These are phyloP conservation scores for Mylabris phalerata DNA, from an alignment of 1,140 invertebrate species.

Conservation along the genomic window DNA sequence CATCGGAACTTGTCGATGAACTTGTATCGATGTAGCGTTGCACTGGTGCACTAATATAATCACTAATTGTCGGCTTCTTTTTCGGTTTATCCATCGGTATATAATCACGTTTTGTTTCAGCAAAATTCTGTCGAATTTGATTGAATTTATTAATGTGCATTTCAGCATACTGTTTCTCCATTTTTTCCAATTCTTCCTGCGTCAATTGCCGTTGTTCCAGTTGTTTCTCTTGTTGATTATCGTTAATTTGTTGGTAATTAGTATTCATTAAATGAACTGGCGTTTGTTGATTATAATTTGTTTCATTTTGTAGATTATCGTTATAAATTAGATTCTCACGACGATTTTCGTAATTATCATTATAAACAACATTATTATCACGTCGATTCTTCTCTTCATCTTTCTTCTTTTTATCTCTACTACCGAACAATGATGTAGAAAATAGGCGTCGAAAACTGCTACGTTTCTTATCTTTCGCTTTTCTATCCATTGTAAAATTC, in stretches of 20 bases:
- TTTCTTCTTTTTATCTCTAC: constrained; percentile 37
- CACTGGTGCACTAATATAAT: constrained; percentile 27
- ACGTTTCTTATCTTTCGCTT: constrained; percentile 35
- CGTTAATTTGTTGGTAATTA: constrained; percentile 6
- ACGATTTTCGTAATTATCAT: not conserved
- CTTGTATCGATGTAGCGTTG: constrained; percentile 37
- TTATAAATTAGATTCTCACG: constrained; percentile 17
- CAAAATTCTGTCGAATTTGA: constrained; percentile 26
- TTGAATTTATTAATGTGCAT: constrained; percentile 32
- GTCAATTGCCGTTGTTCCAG: not conserved
- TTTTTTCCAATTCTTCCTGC: constrained; percentile 17
- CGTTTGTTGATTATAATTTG: constrained; percentile 22
- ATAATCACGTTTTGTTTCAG: constrained; percentile 21
- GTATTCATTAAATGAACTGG: constrained; percentile 10
- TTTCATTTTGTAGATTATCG: constrained; percentile 36
- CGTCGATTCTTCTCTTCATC: constrained; percentile 17
- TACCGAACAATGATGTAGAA: constrained; percentile 24
- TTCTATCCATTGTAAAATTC: constrained; percentile 32
- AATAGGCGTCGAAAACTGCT: constrained; percentile 36
- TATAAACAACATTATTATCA: constrained; percentile 23
- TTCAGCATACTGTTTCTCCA: constrained; percentile 30
- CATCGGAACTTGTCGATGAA: constrained; percentile 36
- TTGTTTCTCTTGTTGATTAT: not conserved
- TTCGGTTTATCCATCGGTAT: constrained; percentile 26
- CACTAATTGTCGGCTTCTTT: constrained; percentile 11